Percentiles rank a stretch among this genome's conserved stretches.
Evolutionary conservation across 2,888 invertebrate species (phyloP).

Genomic region (Smittia sp.): DNA sequence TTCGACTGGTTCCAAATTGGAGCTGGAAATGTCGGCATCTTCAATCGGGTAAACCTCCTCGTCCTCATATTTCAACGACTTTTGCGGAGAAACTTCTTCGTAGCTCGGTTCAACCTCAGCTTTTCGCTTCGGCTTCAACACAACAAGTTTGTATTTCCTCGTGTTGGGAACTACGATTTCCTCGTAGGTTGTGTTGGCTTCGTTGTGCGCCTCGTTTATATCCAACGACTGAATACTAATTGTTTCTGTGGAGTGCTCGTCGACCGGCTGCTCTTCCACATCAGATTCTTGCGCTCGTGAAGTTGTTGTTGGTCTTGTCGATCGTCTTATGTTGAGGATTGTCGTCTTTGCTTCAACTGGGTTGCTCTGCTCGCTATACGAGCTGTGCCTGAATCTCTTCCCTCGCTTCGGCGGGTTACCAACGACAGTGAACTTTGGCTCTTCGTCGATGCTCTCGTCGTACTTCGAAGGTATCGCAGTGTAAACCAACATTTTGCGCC

Average conservation of each 20-base stretch:
- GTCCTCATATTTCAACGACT: neutral
- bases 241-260: too few species aligned
- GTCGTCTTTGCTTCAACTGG: too few species aligned
- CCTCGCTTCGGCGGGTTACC: neutral
- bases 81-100: neutral
- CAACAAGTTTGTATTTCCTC: neutral
- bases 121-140: neutral
- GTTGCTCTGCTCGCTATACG: too few species aligned
- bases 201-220: neutral
- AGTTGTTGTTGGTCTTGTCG: too few species aligned
- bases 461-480: conserved; percentile 28
- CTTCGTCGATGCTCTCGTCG: neutral
- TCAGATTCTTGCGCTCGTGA: too few species aligned
- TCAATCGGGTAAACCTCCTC: neutral
- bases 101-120: neutral
- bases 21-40: neutral
- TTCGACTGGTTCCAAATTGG: neutral
- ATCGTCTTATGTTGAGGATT: too few species aligned
- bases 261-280: too few species aligned
- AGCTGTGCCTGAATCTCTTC: neutral
- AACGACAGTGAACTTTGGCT: neutral
- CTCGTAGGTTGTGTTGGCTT: neutral
- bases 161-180: neutral
- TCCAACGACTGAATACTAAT: too few species aligned
- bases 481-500: conserved; percentile 33